phyloP scores from a whole-genome alignment of 1,140 invertebrate species.

The Notospermus geniculatus region DNA sequence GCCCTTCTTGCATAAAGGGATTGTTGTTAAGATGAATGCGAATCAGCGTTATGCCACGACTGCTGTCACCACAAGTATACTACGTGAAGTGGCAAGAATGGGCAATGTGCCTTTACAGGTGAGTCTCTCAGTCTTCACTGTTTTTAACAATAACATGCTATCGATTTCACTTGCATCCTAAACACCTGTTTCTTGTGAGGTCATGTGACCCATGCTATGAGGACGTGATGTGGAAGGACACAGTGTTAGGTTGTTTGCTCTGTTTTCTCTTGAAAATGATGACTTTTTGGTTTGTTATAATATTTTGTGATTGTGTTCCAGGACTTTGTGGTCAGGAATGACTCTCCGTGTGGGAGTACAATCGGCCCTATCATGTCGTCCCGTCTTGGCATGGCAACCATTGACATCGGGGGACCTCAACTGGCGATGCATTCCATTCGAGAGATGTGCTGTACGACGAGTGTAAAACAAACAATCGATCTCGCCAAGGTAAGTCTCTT shows the following conservation, averaged over 20 bases:
- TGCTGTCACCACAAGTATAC: conserved; percentile 53
- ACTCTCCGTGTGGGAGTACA: conserved; percentile 57
- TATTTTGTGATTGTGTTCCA: too few species aligned
- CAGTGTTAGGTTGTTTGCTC: too few species aligned
- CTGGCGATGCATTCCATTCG: conserved; percentile 61
- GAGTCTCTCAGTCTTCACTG: too few species aligned
- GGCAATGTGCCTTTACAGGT: conserved; percentile 56
- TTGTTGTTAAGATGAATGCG: conserved; percentile 59
- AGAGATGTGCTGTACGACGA: conserved; percentile 54
- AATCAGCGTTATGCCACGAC: conserved; percentile 60
- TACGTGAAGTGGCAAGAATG: conserved; percentile 54
- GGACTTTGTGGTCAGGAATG: conserved; percentile 59
- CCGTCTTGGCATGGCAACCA: conserved; percentile 55
- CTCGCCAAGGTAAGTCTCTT: conserved; percentile 42
- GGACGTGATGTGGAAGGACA: too few species aligned
- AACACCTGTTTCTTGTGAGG: too few species aligned
- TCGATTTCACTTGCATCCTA: too few species aligned
- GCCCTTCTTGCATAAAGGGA: conserved; percentile 51
- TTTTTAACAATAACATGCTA: too few species aligned
- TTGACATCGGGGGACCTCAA: conserved; percentile 59
- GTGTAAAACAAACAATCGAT: conserved; percentile 37
- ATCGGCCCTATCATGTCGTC: conserved; percentile 60
- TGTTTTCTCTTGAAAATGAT: too few species aligned
- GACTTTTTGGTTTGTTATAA: too few species aligned
- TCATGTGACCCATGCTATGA: too few species aligned